Evolutionary conservation across 2,888 invertebrate species (phyloP), one percentile per base, ranked within the genome.

Genomic region (Ptilodon capucinus): DNA sequence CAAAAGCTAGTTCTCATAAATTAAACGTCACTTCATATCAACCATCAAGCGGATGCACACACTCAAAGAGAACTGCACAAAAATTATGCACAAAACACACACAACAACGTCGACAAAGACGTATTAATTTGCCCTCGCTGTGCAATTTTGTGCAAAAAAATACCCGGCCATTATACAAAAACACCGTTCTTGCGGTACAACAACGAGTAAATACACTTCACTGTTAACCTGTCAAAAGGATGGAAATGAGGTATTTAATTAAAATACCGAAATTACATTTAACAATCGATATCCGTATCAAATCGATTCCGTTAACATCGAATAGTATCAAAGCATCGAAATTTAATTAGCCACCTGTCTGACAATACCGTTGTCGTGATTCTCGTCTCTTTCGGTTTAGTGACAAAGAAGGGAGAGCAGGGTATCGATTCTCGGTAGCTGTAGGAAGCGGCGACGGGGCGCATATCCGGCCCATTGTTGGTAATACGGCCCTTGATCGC

Each of bases 291-390:
- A 60, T 64, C 70, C 63, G 61, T 53, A 49, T 50, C 55, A 49
- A 76, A 80, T 79, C 70, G 71, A 78, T 80, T 77, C 63, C 65
- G 48, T 73, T 66, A 67, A 71, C 71, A 69, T 65, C 58, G 59
- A 75, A 71, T 71, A 71, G 71, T 73, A 80, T 79, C 71, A 76
- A 76, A 67, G 71, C 77, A 76, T 81, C 75, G 74, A 79, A 82
- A 84, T 82, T 83, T 76, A 83, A 87, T 88, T 84, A 86, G 68
- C 76, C 80, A 84, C 82, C 81, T 83, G 84, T 71, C 71, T 71
- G 60, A 59, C 54, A 50, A 46, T 46, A 25, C 42, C 48, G 34
- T 21, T 40, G 41, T 42, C 57, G 44, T 21, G 60, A 62, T 60
- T 62, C 60, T 54, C 67, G 62, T 62, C 47, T 61, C 57, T 57